Conservation (phyloP, 2,797 vertebrate genomes). For the Falco naumanni region DNA sequence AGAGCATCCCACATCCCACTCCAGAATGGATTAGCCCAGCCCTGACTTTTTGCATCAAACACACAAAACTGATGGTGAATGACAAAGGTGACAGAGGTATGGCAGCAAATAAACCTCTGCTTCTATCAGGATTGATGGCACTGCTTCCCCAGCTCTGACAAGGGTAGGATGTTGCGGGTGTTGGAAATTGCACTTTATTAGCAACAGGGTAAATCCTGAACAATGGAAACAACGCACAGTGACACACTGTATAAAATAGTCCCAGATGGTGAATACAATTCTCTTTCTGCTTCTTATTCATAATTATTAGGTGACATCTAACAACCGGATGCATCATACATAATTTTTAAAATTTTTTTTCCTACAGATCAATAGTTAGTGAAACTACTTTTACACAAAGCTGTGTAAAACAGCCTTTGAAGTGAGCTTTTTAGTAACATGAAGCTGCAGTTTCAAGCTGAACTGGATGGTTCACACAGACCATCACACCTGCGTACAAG, state of each 20-base stretch:
- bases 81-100: background rate
- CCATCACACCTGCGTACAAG: background rate
- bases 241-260: background rate
- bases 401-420: background rate
- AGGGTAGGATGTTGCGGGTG: fast-evolving
- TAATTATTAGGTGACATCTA: background rate
- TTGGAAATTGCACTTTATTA: background rate
- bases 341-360: background rate
- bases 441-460: background rate
- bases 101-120: too few species aligned
- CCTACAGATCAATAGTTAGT: background rate
- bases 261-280: background rate
- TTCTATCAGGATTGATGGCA: background rate
- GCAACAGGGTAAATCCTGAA: background rate
- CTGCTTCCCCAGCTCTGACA: background rate
- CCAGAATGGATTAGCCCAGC: background rate
- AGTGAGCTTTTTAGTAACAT: background rate
- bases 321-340: background rate
- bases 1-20: fast-evolving
- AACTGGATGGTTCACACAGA: background rate
- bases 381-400: background rate
- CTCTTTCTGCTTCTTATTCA: background rate
- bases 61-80: fast-evolving
- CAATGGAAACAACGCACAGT: background rate
- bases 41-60: background rate